phyloP scores from a whole-genome alignment of 2,113 vertebrate genomes.

The Pollimyrus isidori region DNA sequence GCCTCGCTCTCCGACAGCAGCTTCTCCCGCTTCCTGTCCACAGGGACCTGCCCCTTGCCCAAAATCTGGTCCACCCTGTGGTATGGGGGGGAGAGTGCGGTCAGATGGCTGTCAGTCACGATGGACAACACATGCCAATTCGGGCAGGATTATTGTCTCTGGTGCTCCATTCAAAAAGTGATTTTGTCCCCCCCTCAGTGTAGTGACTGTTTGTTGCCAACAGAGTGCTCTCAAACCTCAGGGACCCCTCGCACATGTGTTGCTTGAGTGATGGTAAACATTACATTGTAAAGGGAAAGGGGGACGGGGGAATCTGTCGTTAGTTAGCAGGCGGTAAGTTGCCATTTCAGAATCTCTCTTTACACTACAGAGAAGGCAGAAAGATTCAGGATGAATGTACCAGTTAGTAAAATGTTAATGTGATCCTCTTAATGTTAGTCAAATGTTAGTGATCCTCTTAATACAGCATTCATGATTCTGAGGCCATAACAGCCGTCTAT shows the following conservation, averaged over 20 bases:
- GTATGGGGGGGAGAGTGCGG: slow-evolving; percentile 18
- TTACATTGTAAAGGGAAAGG: not conserved
- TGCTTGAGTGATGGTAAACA: not conserved
- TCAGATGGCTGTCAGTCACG: not conserved
- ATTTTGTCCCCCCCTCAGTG: not conserved
- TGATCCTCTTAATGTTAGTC: not conserved
- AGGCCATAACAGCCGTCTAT: not conserved
- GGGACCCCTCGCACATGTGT: not conserved
- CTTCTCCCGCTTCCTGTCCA: slow-evolving; percentile 93
- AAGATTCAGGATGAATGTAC: not conserved
- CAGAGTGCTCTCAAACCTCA: not conserved
- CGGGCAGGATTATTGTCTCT: not conserved
- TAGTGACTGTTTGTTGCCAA: not conserved
- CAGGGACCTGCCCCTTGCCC: slow-evolving; percentile 85
- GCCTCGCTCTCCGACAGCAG: slow-evolving; percentile 78
- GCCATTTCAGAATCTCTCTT: not conserved
- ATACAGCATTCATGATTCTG: not conserved
- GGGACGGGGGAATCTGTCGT: not conserved
- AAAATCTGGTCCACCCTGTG: slow-evolving; percentile 93
- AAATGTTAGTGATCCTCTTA: not conserved
- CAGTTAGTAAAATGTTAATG: not conserved
- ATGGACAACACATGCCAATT: not conserved
- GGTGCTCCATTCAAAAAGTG: not conserved
- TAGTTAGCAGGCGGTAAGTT: not conserved
- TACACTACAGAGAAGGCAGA: not conserved